A percentile compares a stretch with the other conserved stretches of the same genome.
Conservation (phyloP, 2,888 invertebrate species). For the Xestia rhomboidea region DNA sequence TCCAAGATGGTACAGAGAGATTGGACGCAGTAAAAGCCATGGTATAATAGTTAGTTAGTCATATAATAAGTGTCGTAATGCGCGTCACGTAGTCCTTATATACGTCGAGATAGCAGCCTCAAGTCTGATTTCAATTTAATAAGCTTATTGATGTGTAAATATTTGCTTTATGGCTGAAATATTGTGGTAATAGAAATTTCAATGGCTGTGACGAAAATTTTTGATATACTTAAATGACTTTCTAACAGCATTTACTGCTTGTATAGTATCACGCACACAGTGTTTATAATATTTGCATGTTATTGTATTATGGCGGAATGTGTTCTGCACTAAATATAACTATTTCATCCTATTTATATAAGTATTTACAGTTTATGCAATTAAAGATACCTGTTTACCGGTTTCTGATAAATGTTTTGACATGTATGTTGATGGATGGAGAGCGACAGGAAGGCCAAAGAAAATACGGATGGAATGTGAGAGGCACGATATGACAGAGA, state of each 20-base stretch:
- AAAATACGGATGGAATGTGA: too few species aligned
- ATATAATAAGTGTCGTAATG: constrained; percentile 18
- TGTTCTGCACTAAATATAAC: not conserved
- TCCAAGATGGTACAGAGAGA: not conserved
- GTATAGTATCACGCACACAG: not conserved
- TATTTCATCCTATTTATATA: too few species aligned
- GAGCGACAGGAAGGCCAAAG: too few species aligned
- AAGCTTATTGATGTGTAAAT: constrained; percentile 51
- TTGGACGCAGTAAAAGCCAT: constrained; percentile 15
- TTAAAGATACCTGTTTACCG: too few species aligned
- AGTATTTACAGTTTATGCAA: too few species aligned
- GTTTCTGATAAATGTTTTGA: too few species aligned
- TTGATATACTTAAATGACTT: not conserved
- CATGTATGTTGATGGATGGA: too few species aligned
- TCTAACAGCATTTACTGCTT: not conserved
- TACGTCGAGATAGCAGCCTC: constrained; percentile 7
- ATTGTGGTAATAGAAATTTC: constrained; percentile 17
- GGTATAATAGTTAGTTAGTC: constrained; percentile 31
- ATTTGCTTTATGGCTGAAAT: constrained; percentile 20
- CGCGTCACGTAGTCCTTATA: constrained; percentile 39
- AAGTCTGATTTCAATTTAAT: constrained; percentile 39
- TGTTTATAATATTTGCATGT: not conserved
- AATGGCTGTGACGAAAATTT: not conserved
- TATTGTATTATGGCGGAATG: not conserved
- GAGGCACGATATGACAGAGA: too few species aligned